Conservation (phyloP, 2,888 invertebrate species). For the Lasioglossum marginatum region DNA sequence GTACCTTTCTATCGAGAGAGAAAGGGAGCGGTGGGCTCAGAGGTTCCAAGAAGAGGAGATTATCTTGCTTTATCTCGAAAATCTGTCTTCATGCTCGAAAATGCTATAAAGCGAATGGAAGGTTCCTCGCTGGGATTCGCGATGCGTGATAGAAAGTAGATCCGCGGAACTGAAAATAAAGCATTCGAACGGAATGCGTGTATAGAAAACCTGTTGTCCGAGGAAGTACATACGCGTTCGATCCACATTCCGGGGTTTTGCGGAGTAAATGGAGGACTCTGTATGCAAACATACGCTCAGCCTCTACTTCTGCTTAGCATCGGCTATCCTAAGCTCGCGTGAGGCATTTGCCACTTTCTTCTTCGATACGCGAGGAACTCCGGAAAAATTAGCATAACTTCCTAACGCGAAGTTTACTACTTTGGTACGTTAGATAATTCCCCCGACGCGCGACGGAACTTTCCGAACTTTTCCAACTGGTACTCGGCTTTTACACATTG, state of each 20-base stretch:
- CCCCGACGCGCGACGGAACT: neutral
- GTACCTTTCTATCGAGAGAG: neutral
- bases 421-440: neutral
- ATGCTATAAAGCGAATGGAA: slow-evolving; percentile 1
- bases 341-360: neutral
- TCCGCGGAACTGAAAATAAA: slow-evolving; percentile 28
- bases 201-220: slow-evolving; percentile 30
- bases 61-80: slow-evolving; percentile 6
- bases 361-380: neutral
- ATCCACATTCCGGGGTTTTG: slow-evolving; percentile 20
- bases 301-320: neutral
- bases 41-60: neutral
- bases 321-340: neutral
- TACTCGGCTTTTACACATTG: neutral
- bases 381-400: neutral
- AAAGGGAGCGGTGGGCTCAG: neutral
- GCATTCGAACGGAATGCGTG: neutral
- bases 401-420: neutral
- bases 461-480: neutral
- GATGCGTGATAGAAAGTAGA: slow-evolving; percentile 22
- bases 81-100: slow-evolving; percentile 16
- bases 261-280: slow-evolving; percentile 19
- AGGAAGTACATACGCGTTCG: slow-evolving; percentile 29
- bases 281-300: slow-evolving; percentile 8
- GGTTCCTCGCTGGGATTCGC: neutral